Base-by-base conservation (phyloP, 1,140 invertebrate species). In the Ostrea edulis region DNA sequence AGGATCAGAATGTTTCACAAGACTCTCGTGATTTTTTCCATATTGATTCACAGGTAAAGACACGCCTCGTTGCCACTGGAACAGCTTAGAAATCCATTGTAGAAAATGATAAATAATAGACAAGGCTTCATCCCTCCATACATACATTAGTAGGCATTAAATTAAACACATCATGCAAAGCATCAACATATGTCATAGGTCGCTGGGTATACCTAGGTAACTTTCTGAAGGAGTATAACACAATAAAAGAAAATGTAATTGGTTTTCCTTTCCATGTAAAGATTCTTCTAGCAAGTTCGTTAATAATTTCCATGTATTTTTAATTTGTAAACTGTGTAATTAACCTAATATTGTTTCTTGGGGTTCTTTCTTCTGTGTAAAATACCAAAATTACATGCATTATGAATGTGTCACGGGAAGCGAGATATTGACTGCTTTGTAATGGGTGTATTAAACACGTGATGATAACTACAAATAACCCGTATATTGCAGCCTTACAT, bases 41-140 rank as follows among this genome's bases (percentile, higher is more conserved):
- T 71, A 71, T 77, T 77, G 68, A 77, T 77, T 77, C 12, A 7
- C 68, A 77, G 68, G 68, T 77, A 77, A 77, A 22, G 11, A 35
- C 68, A 77, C 29, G 68, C 22, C 29, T 29, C 22, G 29, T 62
- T 62, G 14, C 58, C 17, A 62, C 58, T 14, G 25, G 68, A 77
- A 77, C 25, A 35, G 68, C 58, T 77, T 35, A 35, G 68, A 77
- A 77, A 77, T 77, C 68, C 29, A 35, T 29, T 29, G 68, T 12
- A 77, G 68, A 77, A 77, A 77, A 25, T 77, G 29, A 77, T 77
- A 77, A 77, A 77, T 77, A 77, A 77, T 77, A 77, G 68, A 77
- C 68, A 77, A 77, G 14, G 68, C 68, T 77, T 25, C 12, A 77
- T 29, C 68, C 68, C 35, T 77, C 68, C 8, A 77, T 29, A 77